A percentile compares a stretch with the other conserved stretches of the same genome.
phyloP scores from a whole-genome alignment of 2,888 invertebrate genomes.

The Hyles lineata region DNA sequence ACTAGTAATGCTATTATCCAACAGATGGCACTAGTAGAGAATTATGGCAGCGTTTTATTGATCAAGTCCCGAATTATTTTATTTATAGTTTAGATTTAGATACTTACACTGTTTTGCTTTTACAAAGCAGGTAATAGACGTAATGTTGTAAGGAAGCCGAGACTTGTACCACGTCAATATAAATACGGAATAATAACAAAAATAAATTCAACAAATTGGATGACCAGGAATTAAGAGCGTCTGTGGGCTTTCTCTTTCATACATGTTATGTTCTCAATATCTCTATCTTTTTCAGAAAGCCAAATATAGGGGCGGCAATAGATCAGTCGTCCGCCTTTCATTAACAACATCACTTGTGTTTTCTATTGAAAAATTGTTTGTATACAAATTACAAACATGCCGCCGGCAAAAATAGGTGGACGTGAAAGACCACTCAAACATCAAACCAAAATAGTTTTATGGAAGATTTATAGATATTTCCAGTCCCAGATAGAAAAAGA shows the following conservation, averaged over 20 bases:
- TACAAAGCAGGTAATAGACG: too few species aligned
- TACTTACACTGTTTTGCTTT: too few species aligned
- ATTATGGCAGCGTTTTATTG: background rate
- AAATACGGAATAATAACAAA: background rate
- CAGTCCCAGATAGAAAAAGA: slow-evolving; percentile 51
- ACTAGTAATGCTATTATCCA: slow-evolving; percentile 32
- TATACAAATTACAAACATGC: slow-evolving; percentile 45
- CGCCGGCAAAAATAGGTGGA: slow-evolving; percentile 49
- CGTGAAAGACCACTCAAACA: slow-evolving; percentile 51
- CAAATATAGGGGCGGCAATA: slow-evolving; percentile 37
- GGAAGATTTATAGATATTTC: slow-evolving; percentile 51
- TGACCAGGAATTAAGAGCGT: background rate
- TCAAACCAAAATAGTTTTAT: slow-evolving; percentile 52
- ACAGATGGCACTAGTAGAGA: slow-evolving; percentile 38
- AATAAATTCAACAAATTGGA: background rate
- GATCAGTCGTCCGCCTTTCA: slow-evolving; percentile 52
- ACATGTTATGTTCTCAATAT: slow-evolving; percentile 28
- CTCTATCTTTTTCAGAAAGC: slow-evolving; percentile 36
- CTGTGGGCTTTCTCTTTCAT: slow-evolving; percentile 37
- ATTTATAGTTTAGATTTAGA: too few species aligned
- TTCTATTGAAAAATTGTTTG: slow-evolving; percentile 38
- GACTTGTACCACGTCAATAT: too few species aligned
- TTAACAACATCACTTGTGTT: slow-evolving; percentile 53
- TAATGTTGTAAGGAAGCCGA: too few species aligned
- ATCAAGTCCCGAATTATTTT: background rate